Conservation (phyloP, 1,140 invertebrate genomes). For the Camponotus vicinus region DNA sequence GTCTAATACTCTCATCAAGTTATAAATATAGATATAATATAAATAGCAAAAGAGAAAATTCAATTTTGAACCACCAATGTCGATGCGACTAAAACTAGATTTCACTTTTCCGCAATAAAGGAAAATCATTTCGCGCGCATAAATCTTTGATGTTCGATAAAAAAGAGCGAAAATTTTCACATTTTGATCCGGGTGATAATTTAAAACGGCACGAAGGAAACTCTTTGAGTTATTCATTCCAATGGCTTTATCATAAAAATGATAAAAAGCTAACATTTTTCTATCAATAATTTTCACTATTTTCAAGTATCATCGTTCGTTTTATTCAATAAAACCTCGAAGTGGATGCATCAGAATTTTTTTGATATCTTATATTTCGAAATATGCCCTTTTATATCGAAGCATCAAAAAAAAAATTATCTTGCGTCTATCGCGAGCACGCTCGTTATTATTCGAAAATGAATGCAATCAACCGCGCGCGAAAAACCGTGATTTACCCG, state of each 20-base stretch:
- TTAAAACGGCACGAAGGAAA: neutral
- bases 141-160: slow-evolving; percentile 8
- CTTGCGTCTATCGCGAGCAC: neutral
- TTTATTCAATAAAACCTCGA: neutral
- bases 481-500: slow-evolving; percentile 60
- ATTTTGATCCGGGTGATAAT: neutral
- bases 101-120: neutral
- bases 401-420: slow-evolving; percentile 21
- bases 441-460: slow-evolving; percentile 47
- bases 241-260: neutral
- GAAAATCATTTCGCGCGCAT: slow-evolving; percentile 2
- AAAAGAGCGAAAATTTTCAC: neutral
- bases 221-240: neutral
- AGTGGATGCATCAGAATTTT: neutral
- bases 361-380: slow-evolving; percentile 1
- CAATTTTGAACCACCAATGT: neutral
- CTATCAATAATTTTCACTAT: neutral
- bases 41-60: neutral
- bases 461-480: slow-evolving; percentile 29
- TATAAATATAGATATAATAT: neutral
- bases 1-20: neutral
- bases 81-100: neutral
- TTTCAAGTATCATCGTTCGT: neutral
- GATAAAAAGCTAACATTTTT: neutral
- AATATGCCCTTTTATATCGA: neutral